phyloP scores from a whole-genome alignment of 2,888 invertebrate genomes.

The Caenorhabditis afra region DNA sequence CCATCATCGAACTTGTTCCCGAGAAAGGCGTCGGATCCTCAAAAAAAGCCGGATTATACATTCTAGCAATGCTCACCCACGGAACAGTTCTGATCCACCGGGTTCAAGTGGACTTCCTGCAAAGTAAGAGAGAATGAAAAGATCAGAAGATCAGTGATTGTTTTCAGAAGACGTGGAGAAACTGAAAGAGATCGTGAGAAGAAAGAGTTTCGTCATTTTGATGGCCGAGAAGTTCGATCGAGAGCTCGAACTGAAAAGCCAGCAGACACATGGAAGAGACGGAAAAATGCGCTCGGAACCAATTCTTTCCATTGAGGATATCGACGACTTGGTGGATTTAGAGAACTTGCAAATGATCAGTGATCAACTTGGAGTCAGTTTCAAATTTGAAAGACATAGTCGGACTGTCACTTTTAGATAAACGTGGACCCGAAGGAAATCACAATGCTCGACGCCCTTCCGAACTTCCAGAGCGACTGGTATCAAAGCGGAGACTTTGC shows the following conservation, averaged over 20 bases:
- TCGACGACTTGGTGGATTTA: constrained; percentile 26
- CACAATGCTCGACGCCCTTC: constrained; percentile 28
- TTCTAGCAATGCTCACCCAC: constrained; percentile 21
- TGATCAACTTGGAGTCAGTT: constrained; percentile 31
- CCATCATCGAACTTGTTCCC: constrained; percentile 31
- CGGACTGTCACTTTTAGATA: constrained; percentile 25
- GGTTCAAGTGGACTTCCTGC: constrained; percentile 30
- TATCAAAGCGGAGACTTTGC: neutral
- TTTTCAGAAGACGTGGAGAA: constrained; percentile 37
- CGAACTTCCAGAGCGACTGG: constrained; percentile 1
- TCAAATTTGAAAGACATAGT: neutral
- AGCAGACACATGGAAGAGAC: neutral
- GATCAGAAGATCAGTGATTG: neutral
- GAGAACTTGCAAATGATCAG: constrained; percentile 18
- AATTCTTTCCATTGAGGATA: constrained; percentile 13
- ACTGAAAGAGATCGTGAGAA: constrained; percentile 29
- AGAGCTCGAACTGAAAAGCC: neutral
- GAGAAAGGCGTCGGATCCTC: neutral
- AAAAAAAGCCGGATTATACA: constrained; percentile 24
- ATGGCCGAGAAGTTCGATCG: constrained; percentile 36
- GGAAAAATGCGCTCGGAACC: constrained; percentile 10
- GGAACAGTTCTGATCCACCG: constrained; percentile 33
- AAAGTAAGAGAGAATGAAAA: constrained; percentile 7
- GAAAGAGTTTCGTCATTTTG: constrained; percentile 10
- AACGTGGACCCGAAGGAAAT: constrained; percentile 28